Percentiles rank a stretch among this genome's conserved stretches.
phyloP scores from a whole-genome alignment of 2,113 vertebrate genomes.

The Oreamnos americanus region DNA sequence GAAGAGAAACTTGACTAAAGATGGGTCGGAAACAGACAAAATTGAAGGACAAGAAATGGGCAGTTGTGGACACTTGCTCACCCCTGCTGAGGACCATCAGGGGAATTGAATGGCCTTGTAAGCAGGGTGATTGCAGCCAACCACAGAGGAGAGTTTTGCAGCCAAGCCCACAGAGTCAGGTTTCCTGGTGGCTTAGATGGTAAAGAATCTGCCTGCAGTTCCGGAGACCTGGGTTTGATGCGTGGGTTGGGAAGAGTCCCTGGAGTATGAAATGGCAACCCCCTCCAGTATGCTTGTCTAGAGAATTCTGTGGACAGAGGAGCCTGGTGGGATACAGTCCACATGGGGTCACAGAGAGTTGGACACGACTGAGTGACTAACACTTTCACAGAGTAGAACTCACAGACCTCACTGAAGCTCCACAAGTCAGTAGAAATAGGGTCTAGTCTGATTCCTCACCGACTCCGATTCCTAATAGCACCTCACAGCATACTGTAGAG shows the following conservation, averaged over 20 bases:
- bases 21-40: not conserved
- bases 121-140: not conserved
- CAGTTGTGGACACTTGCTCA: not conserved
- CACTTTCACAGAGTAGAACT: not conserved
- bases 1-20: not conserved
- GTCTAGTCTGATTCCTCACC: not conserved
- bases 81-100: not conserved
- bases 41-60: not conserved
- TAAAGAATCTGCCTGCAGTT: not conserved
- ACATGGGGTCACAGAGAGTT: not conserved
- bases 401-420: not conserved
- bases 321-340: not conserved
- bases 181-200: not conserved
- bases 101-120: not conserved
- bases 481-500: not conserved
- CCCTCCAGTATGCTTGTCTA: not conserved
- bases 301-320: not conserved
- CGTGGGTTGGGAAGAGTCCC: not conserved
- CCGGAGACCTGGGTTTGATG: not conserved
- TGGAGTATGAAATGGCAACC: not conserved
- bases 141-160: not conserved
- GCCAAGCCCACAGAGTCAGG: not conserved
- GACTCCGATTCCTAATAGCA: not conserved
- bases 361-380: not conserved
- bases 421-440: not conserved